Conservation (phyloP, 2,113 vertebrate genomes). For the Hoplias malabaricus region DNA sequence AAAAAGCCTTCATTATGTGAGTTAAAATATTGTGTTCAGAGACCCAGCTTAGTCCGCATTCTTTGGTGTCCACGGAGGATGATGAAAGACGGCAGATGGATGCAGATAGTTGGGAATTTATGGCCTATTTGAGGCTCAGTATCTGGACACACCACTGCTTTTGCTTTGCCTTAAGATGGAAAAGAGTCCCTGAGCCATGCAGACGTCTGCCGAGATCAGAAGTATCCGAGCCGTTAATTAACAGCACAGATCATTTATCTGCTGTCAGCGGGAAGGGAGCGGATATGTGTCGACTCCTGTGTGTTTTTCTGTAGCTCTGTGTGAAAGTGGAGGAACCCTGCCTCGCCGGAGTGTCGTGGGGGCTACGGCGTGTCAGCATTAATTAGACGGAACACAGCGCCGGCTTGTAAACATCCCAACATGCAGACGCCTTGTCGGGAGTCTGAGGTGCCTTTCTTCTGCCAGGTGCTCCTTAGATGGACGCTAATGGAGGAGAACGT, state of each 20-base stretch:
- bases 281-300: neutral
- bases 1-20: too few relatives aligned
- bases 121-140: neutral
- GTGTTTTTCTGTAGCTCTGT: neutral
- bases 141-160: neutral
- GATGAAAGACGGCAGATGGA: neutral
- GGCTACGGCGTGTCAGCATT: neutral
- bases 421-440: neutral
- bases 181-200: neutral
- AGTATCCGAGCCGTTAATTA: neutral
- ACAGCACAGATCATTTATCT: neutral
- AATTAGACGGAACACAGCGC: constrained; percentile 23
- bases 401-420: constrained; percentile 24
- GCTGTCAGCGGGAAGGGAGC: neutral
- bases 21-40: too few relatives aligned
- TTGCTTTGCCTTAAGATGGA: neutral
- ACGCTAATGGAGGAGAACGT: constrained; percentile 22
- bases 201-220: neutral
- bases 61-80: neutral
- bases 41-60: too few relatives aligned
- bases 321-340: neutral
- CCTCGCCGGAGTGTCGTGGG: neutral
- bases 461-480: constrained; percentile 24
- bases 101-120: too few relatives aligned
- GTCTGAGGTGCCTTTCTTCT: neutral